Base-by-base conservation (phyloP, 2,888 invertebrate species). In the Hydraecia micacea region DNA sequence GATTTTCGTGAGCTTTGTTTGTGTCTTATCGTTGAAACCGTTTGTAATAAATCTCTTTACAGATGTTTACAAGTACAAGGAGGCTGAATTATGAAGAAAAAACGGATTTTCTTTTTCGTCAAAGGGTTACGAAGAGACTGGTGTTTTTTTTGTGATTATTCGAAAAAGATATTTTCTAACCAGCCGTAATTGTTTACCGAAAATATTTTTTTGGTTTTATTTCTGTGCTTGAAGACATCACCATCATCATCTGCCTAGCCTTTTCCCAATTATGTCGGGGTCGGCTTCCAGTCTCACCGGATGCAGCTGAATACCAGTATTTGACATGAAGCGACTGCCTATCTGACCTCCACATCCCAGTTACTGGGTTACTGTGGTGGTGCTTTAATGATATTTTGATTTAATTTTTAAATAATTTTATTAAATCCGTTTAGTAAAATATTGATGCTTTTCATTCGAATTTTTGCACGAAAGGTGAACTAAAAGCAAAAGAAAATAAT, bases 1-100 rank as follows among this genome's bases (percentile, higher is more conserved):
- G 93, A 91, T 93, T 93, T 93, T 92, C 88, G 90, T 91, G 84
- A 86, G 90, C 93, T 92, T 93, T 94, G 92, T 94, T 93, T 91
- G 90, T 86, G 76, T 85, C 88, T 88, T 88, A 88, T 88, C 87
- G 81, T 68, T 79, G 74, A 81, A 81, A 88, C 77, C 85, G 85
- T 83, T 88, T 84, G 87, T 85, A 75, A 86, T 85, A 81, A 87
- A 88, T 85, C 87, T 83, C 77, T 82, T 87, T 81, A 77, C 81
- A 67, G 80, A 72, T 80, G 67, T 81, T 68, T 86, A 73, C 74
- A 70, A 80, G 70, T 78, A 80, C 73, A 84, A 77, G 81, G 28
- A 81, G 42, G 55, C 67, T 39, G 49, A 71, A 79, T 82, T 82
- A 84, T 84, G 70, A 84, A 68, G 73, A 60, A 67, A 55, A 78